Conservation (phyloP, 2,797 vertebrate species). For the Diceros bicornis region DNA sequence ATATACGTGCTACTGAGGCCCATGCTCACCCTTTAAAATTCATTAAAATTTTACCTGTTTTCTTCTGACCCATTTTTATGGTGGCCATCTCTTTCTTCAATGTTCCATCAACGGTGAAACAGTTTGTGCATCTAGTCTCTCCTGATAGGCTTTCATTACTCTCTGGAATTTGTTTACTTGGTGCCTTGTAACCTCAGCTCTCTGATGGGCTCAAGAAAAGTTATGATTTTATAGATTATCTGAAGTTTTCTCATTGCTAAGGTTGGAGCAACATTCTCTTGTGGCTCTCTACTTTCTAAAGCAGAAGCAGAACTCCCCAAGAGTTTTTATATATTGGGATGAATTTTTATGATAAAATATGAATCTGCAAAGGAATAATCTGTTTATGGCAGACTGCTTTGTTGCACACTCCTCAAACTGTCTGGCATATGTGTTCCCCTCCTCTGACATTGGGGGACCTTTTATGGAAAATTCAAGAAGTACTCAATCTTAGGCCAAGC, state of each 20-base stretch:
- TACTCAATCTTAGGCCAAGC: not conserved
- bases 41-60: not conserved
- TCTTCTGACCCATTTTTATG: not conserved
- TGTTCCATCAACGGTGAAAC: not conserved
- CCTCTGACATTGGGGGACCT: not conserved
- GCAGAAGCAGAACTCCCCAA: not conserved
- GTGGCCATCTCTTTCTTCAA: not conserved
- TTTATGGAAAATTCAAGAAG: slow-evolving; percentile 4
- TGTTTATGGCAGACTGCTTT: not conserved
- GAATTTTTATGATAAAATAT: slow-evolving; percentile 29
- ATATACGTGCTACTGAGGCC: not conserved
- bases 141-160: not conserved
- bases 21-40: not conserved
- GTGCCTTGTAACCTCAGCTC: not conserved
- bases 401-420: not conserved
- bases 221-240: slow-evolving; percentile 24
- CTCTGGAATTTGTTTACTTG: not conserved
- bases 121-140: not conserved
- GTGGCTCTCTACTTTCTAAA: not conserved
- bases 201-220: slow-evolving; percentile 9
- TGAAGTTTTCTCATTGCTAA: not conserved
- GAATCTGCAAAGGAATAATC: not conserved
- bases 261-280: not conserved
- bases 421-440: not conserved
- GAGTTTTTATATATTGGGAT: not conserved